Evolutionary conservation across 2,888 invertebrate genomes (phyloP).

Genomic region (Myopa testacea): DNA sequence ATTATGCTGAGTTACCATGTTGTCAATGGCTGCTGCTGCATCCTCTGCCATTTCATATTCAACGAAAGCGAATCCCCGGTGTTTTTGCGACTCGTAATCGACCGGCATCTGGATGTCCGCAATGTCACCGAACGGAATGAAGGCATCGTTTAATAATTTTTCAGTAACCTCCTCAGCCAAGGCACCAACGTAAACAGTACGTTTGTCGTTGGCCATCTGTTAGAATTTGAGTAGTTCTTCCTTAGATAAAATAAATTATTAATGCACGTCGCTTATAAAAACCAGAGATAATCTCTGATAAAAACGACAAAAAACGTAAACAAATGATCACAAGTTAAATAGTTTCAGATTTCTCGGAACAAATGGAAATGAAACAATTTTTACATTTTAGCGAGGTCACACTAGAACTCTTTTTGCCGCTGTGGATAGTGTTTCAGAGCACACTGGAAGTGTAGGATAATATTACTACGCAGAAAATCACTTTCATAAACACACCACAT

Average conservation of each 20-base stretch:
- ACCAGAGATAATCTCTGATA: too few relatives aligned
- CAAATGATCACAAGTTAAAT: neutral
- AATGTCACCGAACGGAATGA: slow-evolving; percentile 98
- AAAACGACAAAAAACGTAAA: slow-evolving; percentile 6
- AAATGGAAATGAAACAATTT: too few relatives aligned
- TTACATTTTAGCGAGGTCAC: too few relatives aligned
- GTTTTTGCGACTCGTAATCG: slow-evolving; percentile 97
- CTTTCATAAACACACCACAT: neutral
- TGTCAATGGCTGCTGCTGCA: slow-evolving; percentile 98
- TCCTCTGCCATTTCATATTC: slow-evolving; percentile 98
- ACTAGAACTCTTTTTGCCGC: too few relatives aligned
- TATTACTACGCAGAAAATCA: neutral
- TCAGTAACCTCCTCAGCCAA: slow-evolving; percentile 96
- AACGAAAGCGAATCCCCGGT: slow-evolving; percentile 98
- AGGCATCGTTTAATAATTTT: slow-evolving; percentile 94
- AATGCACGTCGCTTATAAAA: neutral
- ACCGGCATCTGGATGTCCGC: slow-evolving; percentile 96
- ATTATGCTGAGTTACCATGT: slow-evolving; percentile 81
- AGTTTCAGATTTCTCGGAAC: too few relatives aligned
- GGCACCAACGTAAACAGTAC: slow-evolving; percentile 88
- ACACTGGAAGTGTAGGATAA: too few relatives aligned
- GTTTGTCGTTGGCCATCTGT: slow-evolving; percentile 76
- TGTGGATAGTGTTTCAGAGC: too few relatives aligned
- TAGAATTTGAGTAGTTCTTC: neutral
- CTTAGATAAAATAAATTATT: neutral